Evolutionary conservation across 1,140 invertebrate species (phyloP).

Genomic region (Drosophila fuyamai): DNA sequence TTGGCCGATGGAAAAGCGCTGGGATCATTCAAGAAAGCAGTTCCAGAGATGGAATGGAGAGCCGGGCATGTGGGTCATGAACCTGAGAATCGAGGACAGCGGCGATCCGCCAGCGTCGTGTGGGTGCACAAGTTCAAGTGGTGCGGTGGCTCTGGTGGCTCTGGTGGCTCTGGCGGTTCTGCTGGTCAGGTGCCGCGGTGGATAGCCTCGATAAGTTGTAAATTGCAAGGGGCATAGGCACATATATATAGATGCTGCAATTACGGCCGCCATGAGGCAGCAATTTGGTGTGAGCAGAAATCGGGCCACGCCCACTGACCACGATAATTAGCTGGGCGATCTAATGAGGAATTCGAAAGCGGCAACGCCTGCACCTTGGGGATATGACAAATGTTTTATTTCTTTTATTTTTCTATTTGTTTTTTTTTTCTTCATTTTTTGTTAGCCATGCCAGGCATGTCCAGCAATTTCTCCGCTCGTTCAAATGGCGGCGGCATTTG

Average conservation of each 20-base stretch:
- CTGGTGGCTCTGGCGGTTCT: conserved; percentile 16
- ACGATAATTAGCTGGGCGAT: conserved; percentile 56
- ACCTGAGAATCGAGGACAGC: conserved; percentile 70
- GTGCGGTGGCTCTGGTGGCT: conserved; percentile 26
- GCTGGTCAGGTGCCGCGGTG: conserved; percentile 44
- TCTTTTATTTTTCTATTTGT: background rate
- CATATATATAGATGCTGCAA: conserved; percentile 33
- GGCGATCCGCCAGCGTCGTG: conserved; percentile 68
- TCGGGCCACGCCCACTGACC: conserved; percentile 37
- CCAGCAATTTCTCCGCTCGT: conserved; percentile 47
- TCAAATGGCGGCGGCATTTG: conserved; percentile 30
- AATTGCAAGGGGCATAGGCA: conserved; percentile 38
- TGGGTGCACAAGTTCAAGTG: conserved; percentile 74
- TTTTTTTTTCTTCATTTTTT: conserved; percentile 10
- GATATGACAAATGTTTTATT: conserved; percentile 58
- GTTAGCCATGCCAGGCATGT: conserved; percentile 47
- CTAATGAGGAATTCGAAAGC: conserved; percentile 65
- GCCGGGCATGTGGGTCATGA: conserved; percentile 68
- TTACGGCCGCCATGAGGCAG: conserved; percentile 49
- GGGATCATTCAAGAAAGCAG: conserved; percentile 51
- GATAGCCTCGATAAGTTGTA: conserved; percentile 60
- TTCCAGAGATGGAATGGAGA: background rate
- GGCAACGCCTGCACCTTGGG: conserved; percentile 31
- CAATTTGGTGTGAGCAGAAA: conserved; percentile 49
- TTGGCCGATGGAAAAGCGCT: conserved; percentile 40